A percentile compares a stretch with the other conserved stretches of the same genome.
Evolutionary conservation across 2,113 vertebrate genomes (phyloP).

Genomic region (Xiphias gladius): DNA sequence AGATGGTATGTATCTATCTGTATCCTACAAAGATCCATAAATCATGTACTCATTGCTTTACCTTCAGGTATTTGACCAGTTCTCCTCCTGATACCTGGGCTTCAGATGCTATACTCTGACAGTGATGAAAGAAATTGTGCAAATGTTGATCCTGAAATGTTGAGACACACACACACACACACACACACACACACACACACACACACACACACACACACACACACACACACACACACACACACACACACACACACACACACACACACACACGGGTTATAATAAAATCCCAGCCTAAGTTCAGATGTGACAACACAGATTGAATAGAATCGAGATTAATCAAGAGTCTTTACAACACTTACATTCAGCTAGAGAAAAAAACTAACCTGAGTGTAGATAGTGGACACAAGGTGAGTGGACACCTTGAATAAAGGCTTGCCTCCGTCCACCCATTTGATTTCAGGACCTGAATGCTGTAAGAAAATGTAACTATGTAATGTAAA

Average conservation of each 20-base stretch:
- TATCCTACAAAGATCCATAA: not conserved
- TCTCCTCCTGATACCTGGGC: constrained; percentile 89
- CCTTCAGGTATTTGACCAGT: constrained; percentile 98
- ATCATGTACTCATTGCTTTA: constrained; percentile 67
- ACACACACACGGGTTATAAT: not conserved
- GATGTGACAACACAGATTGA: not conserved
- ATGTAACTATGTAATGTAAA: too few relatives aligned
- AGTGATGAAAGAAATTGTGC: constrained; percentile 98
- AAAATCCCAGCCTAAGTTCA: not conserved
- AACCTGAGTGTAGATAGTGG: constrained; percentile 98
- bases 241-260: too few relatives aligned
- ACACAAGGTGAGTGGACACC: constrained; percentile 94
- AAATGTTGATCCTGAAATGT: constrained; percentile 94
- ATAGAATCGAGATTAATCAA: not conserved
- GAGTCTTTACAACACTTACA: not conserved
- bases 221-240: not conserved
- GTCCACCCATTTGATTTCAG: constrained; percentile 98
- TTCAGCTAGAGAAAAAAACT: constrained; percentile 4
- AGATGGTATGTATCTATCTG: too few relatives aligned
- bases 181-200: too few relatives aligned
- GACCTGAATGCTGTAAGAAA: constrained; percentile 89
- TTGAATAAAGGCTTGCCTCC: constrained; percentile 94
- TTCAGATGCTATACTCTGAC: constrained; percentile 88
- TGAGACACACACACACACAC: constrained; percentile 4
- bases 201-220: too few relatives aligned